Percentiles rank a stretch among this genome's conserved stretches.
phyloP scores from a whole-genome alignment of 2,888 invertebrate species.

The Venusia cambrica region DNA sequence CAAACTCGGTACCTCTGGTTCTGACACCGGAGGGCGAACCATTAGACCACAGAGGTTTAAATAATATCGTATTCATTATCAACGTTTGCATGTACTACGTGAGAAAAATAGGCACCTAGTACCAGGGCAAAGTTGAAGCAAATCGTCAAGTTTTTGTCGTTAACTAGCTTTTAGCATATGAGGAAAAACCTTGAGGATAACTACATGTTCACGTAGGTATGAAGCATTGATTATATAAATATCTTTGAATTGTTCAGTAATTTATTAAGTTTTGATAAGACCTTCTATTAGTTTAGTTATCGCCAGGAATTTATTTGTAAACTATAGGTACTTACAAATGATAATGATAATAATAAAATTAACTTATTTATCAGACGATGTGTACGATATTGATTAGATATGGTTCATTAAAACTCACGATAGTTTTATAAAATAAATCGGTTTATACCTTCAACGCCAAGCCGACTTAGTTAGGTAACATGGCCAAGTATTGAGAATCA shows the following conservation, averaged over 20 bases:
- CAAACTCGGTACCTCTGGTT: no score
- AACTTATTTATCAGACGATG: conserved; percentile 14
- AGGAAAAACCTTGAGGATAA: conserved; percentile 51
- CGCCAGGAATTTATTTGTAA: no score
- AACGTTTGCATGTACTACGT: no score
- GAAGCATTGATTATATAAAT: conserved; percentile 27
- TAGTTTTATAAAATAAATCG: conserved; percentile 18
- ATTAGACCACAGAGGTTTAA: no score
- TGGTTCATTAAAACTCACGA: conserved; percentile 25
- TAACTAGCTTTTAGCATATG: conserved; percentile 38
- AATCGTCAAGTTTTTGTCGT: conserved; percentile 30
- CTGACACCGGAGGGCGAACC: no score
- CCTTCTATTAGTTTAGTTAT: no score
- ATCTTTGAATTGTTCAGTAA: conserved; percentile 3
- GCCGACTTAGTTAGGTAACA: neutral
- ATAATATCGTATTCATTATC: no score
- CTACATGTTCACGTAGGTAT: conserved; percentile 30
- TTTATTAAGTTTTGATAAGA: conserved; percentile 6
- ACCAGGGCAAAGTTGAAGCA: conserved; percentile 27
- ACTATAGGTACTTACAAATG: no score
- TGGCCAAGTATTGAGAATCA: neutral
- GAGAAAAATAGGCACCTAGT: conserved; percentile 18
- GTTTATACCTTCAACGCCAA: conserved; percentile 13
- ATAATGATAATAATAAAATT: no score
- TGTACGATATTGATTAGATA: conserved; percentile 22